phyloP scores from a whole-genome alignment of 2,888 invertebrate genomes.

The Ametastegia equiseti region DNA sequence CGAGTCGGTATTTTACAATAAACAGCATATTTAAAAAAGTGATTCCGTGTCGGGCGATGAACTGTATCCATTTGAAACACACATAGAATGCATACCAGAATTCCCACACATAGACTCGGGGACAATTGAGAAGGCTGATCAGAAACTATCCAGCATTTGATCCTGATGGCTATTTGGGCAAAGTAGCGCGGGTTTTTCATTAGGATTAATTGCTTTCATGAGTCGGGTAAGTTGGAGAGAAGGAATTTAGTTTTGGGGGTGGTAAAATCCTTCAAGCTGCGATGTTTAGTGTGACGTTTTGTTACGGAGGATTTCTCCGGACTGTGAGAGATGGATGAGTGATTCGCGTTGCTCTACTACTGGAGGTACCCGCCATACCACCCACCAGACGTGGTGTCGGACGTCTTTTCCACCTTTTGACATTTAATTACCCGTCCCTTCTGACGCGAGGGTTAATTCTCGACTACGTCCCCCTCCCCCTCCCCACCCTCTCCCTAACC shows the following conservation, averaged over 20 bases:
- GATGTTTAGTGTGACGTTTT: background rate
- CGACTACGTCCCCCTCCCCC: background rate
- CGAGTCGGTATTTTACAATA: no score
- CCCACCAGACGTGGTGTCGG: constrained; percentile 11
- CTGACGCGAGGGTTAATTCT: constrained; percentile 39
- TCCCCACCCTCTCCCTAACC: background rate
- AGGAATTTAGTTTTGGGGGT: background rate
- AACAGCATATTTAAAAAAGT: no score
- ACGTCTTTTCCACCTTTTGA: constrained; percentile 39
- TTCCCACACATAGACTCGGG: no score
- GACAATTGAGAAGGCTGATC: no score
- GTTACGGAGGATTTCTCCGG: background rate
- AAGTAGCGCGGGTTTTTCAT: background rate
- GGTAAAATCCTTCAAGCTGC: background rate
- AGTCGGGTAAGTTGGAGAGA: background rate
- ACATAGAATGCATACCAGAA: no score
- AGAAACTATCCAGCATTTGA: no score
- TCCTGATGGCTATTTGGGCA: no score
- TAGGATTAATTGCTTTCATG: background rate
- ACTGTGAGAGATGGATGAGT: constrained; percentile 38
- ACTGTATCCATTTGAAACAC: no score
- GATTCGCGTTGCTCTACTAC: constrained; percentile 14
- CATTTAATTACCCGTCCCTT: constrained; percentile 64
- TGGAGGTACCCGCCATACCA: no score
- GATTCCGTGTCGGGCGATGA: no score